Conservation (phyloP, 2,888 invertebrate species). For the Amiota minor region DNA sequence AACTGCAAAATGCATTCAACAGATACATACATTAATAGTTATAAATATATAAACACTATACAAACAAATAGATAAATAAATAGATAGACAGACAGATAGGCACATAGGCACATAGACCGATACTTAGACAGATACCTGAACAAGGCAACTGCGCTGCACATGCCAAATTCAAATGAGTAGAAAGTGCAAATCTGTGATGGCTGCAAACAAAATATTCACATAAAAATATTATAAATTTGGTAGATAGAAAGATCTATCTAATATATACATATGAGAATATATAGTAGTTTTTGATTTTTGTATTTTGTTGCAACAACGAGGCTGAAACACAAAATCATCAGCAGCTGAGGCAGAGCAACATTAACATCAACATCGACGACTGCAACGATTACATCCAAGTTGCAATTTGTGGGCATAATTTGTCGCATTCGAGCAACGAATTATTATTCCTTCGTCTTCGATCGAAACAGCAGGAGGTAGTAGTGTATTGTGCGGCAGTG, state of each 20-base stretch:
- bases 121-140: neutral
- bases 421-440: conserved; percentile 41
- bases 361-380: no score
- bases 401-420: conserved; percentile 34
- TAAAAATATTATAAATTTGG: neutral
- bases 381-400: no score
- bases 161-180: neutral
- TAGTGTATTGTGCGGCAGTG: conserved; percentile 53
- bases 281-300: neutral
- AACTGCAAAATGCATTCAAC: conserved; percentile 30
- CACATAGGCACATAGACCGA: neutral
- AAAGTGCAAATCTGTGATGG: conserved; percentile 23
- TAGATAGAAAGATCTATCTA: no score
- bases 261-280: no score
- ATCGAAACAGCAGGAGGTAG: conserved; percentile 57
- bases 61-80: conserved; percentile 13
- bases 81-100: neutral
- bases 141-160: conserved; percentile 16
- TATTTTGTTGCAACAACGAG: neutral
- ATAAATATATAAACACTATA: conserved; percentile 31
- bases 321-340: neutral
- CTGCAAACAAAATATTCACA: conserved; percentile 27
- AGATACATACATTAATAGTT: conserved; percentile 32
- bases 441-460: conserved; percentile 55
- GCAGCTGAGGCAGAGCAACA: neutral